Conservation (phyloP, 2,113 vertebrate species). For the human (Homo sapiens) region GRCh38 chr6:82264501-82265000, state of each 20-base stretch:
- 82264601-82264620: too few species aligned
- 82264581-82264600: too few species aligned
- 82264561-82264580: too few species aligned
- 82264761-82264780: slow-evolving; percentile 94
- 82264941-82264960: too few species aligned
- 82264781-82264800: slow-evolving; percentile 74
- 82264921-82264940: too few species aligned
- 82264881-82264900: slow-evolving; percentile 98
- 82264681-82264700: slow-evolving; percentile 98
- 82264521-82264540: too few species aligned
- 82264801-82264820: too few species aligned
- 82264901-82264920: slow-evolving; percentile 94
- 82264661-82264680: slow-evolving; percentile 98
- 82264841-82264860: slow-evolving; percentile 99
- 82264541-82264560: too few species aligned
- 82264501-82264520: too few species aligned
- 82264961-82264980: too few species aligned
- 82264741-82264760: slow-evolving; percentile 92
- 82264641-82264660: slow-evolving; percentile 96
- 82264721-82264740: slow-evolving; percentile 93
- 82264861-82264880: slow-evolving; percentile 99
- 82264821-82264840: slow-evolving; percentile 81
- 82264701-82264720: slow-evolving; percentile 93
- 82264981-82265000: too few species aligned
- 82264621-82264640: slow-evolving; percentile 84